Base-by-base conservation (phyloP, 2,888 invertebrate genomes). In the Drosophila nr. fundita region DNA sequence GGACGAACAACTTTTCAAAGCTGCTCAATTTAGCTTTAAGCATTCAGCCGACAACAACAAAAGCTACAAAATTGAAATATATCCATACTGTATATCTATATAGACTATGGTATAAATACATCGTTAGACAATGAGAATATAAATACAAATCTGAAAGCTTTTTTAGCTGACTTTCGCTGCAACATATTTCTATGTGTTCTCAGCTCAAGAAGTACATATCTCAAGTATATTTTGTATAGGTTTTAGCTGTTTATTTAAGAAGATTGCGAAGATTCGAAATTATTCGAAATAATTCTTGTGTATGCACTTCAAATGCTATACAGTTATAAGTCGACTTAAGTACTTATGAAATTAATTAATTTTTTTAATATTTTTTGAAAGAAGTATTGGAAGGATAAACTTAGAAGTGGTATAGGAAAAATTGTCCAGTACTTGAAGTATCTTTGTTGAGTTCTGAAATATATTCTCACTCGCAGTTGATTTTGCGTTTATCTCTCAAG, bases 1-100 rank as follows among this genome's bases (percentile, higher is more conserved):
- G 52, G 24, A 11, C 29, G n/a, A 24, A n/a, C 40, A 40, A 18
- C 34, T 68, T 68, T 42, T 10, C 1, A 59, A 72, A 74, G 55
- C 64, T 32, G 18, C 32, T 4, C 8, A 7, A 29, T 11, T n/a
- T 7, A 27, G n/a, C 50, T 27, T 24, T 52, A 29, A 45, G 36
- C 59, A n/a, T 40, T 52, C 18, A 34, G 21, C 54, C 24, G 34
- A 45, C 32, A 65, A 65, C 24, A 52, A 52, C 42, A 67, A 68
- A 53, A 58, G 68, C 68, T 58, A 27, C 27, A 30, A 30, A 38
- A 57, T 40, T 27, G 15, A n/a, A 45, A 50, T 27, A 27, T 38
- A 29, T 27, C 54, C 21, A 54, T 32, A 27, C 30, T n/a, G 21
- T 27, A 45, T 45, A 5, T 24, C 45, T 24, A 24, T 45, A 24